Conservation (phyloP, 2,113 vertebrate species). For the Crotophaga sulcirostris region DNA sequence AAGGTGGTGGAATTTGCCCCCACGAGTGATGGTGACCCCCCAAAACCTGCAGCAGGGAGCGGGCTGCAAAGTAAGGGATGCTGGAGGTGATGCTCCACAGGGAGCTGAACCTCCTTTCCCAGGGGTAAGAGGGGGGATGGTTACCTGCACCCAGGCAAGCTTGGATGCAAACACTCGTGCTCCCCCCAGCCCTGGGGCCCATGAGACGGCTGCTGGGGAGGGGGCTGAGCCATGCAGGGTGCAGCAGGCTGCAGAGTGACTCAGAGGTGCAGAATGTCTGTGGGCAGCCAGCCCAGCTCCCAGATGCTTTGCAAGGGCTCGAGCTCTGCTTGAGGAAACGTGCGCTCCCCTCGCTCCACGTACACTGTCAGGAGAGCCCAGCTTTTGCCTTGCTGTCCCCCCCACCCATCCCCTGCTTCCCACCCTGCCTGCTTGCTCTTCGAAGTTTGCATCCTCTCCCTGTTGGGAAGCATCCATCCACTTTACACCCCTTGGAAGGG, state of each 20-base stretch:
- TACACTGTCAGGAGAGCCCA: neutral
- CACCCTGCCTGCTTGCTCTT: neutral
- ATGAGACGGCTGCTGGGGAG: neutral
- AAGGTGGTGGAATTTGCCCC: neutral
- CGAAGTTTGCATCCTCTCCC: neutral
- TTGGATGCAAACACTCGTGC: rapidly evolving
- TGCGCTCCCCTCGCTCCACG: neutral
- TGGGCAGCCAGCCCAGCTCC: constrained; percentile 64
- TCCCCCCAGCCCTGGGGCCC: neutral
- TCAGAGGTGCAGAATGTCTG: constrained; percentile 64
- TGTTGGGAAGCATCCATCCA: neutral
- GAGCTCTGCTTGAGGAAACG: neutral
- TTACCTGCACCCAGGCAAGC: neutral
- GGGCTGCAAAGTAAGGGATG: neutral
- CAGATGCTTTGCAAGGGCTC: constrained; percentile 24
- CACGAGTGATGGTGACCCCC: rapidly evolving
- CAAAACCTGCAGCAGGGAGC: rapidly evolving
- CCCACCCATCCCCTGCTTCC: neutral
- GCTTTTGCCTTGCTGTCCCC: neutral
- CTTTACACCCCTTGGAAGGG: neutral
- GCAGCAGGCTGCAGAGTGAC: constrained; percentile 22
- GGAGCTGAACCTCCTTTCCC: neutral
- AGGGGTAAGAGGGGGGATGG: neutral
- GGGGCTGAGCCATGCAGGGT: neutral
- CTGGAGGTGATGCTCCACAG: rapidly evolving